These are phyloP conservation scores for Cheilosia scutellata DNA, from an alignment of 2,888 invertebrate genomes.

Conservation along the genomic window DNA sequence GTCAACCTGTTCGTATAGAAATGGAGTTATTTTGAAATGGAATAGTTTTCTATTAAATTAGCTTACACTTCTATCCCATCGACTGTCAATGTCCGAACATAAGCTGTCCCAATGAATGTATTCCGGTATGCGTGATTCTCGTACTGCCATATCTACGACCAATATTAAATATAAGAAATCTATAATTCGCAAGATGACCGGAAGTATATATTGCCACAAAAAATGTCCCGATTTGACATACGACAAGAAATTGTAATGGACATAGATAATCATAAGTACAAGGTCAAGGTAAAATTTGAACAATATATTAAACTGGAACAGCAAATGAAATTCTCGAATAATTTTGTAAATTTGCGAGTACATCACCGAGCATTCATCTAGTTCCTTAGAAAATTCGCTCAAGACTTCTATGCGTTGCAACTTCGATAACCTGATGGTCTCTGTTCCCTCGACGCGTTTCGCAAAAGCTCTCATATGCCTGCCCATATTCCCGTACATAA, in stretches of 20 bases:
- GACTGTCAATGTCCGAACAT: conserved; percentile 79
- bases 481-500: conserved; percentile 20
- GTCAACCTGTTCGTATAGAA: conserved; percentile 23
- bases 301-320: conserved; percentile 79
- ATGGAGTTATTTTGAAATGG: no score
- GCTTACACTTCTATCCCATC: conserved; percentile 77
- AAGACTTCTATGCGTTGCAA: conserved; percentile 78
- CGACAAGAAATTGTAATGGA: conserved; percentile 78
- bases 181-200: conserved; percentile 77
- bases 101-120: conserved; percentile 78
- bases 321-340: conserved; percentile 76
- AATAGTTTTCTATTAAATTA: conserved; percentile 78
- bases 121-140: conserved; percentile 77
- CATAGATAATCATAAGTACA: conserved; percentile 78
- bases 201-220: conserved; percentile 70
- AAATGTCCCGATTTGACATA: conserved; percentile 72
- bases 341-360: conserved; percentile 78
- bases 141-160: conserved; percentile 78
- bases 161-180: conserved; percentile 79
- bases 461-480: background rate
- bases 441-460: conserved; percentile 3
- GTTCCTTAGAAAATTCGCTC: conserved; percentile 79
- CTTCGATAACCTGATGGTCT: conserved; percentile 49
- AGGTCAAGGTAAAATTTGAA: conserved; percentile 81
- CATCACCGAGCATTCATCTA: conserved; percentile 77